Evolutionary conservation across 2,113 vertebrate genomes (phyloP), one percentile per base, ranked within the genome.

Genomic region (Otolemur garnettii): DNA sequence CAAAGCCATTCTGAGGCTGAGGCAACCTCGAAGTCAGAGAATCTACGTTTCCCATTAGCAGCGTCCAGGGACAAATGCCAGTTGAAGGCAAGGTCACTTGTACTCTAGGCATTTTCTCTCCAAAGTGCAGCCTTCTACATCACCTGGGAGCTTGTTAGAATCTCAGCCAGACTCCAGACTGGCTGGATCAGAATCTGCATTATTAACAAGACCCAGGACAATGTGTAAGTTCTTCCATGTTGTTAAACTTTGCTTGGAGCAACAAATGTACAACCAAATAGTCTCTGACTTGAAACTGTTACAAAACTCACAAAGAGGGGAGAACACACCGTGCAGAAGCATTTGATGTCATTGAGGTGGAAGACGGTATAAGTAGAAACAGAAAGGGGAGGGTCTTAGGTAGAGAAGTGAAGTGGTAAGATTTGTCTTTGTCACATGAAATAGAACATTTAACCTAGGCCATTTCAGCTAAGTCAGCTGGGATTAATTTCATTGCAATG

Each of bases 151-250:
- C 93, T 94, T 94, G 42, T 93, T 94, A 91, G 79, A 79, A 53
- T 77, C 79, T 84, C 30, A 68, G 35, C 72, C 24, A 72, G 88
- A 82, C 30, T 59, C 15, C 55, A 91, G 62, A 68, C 9, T 18
- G 91, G 79, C 64, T 94, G 91, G 95, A 91, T 96, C 82, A 96
- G 59, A 97, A 84, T 30, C 62, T 80, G 28, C 53, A 77, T 95
- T 96, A 87, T 91, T 96, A 97, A 95, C 45, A 91, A 96, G 83
- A 64, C 89, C 79, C 79, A 45, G 60, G 95, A 60, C 91, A 62
- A 92, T 79, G 59, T 91, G 66, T 85, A 93, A 92, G 72, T 38
- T 77, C 57, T 88, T 85, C 91, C 82, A 68, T 0, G 9, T 68
- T 90, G 90, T 71, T 50, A 69, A 98, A 94, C 87, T 33, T 24